phyloP scores from a whole-genome alignment of 2,113 vertebrate genomes.

The Electrona antarctica region DNA sequence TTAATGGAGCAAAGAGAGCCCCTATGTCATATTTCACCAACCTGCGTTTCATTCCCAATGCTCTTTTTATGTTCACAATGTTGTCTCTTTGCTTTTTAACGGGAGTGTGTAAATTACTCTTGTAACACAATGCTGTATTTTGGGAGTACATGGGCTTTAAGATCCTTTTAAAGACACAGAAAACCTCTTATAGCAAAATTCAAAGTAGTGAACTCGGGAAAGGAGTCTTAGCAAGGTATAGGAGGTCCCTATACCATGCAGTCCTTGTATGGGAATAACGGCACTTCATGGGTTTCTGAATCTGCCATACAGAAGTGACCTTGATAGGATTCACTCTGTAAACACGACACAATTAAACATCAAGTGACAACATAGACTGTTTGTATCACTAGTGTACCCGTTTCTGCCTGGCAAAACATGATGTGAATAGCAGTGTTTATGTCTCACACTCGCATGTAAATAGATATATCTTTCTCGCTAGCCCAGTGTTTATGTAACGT shows the following conservation, averaged over 20 bases:
- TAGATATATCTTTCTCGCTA: slow-evolving; percentile 51
- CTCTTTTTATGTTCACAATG: slow-evolving; percentile 41
- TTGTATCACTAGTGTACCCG: neutral
- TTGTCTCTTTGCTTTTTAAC: slow-evolving; percentile 34
- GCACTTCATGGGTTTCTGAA: neutral
- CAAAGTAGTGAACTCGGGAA: neutral
- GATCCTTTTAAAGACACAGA: slow-evolving; percentile 41
- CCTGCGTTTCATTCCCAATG: slow-evolving; percentile 26
- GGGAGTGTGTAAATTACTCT: slow-evolving; percentile 43
- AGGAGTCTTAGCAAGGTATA: neutral
- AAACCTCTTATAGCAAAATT: slow-evolving; percentile 8
- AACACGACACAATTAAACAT: slow-evolving; percentile 31
- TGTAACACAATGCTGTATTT: slow-evolving; percentile 39
- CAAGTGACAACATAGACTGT: neutral
- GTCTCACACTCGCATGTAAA: slow-evolving; percentile 48
- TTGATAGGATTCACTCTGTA: slow-evolving; percentile 16
- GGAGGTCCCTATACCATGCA: neutral
- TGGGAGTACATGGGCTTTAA: slow-evolving; percentile 25
- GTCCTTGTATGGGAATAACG: slow-evolving; percentile 45
- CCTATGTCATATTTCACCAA: slow-evolving; percentile 35
- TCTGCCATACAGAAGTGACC: slow-evolving; percentile 16
- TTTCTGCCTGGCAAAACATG: slow-evolving; percentile 12
- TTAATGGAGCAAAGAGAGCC: slow-evolving; percentile 38
- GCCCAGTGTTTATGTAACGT: slow-evolving; percentile 67
- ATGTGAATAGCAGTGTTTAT: slow-evolving; percentile 36